A percentile compares a stretch with the other conserved stretches of the same genome.
phyloP scores from a whole-genome alignment of 2,797 vertebrate species.

The Dipus sagitta region DNA sequence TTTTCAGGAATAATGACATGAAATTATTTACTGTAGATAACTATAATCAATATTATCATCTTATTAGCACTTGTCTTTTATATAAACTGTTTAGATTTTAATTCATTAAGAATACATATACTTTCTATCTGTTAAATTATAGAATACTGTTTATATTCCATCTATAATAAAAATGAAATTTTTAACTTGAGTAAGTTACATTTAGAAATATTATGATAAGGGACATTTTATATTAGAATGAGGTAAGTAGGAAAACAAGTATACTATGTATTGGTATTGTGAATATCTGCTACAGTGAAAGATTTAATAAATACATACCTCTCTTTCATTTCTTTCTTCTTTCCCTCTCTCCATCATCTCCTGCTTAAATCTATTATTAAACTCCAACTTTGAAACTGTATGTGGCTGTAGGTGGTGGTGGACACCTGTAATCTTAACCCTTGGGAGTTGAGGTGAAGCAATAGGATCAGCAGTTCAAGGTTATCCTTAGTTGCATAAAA shows the following conservation, averaged over 20 bases:
- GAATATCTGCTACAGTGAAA: background rate
- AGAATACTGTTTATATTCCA: background rate
- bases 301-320: background rate
- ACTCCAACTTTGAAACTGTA: background rate
- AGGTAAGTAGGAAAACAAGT: background rate
- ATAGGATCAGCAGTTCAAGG: background rate
- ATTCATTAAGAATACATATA: background rate
- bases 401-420: background rate
- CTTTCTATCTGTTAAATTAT: background rate
- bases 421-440: background rate
- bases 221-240: background rate
- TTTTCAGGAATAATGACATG: background rate
- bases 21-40: constrained; percentile 8
- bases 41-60: background rate
- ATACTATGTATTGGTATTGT: background rate
- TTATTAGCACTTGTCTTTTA: background rate
- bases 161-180: background rate
- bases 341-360: background rate
- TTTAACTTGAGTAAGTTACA: background rate
- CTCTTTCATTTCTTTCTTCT: background rate
- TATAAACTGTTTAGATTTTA: background rate
- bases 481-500: background rate
- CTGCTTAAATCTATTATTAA: background rate
- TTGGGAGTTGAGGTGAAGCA: background rate
- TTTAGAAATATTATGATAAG: background rate